phyloP scores from a whole-genome alignment of 2,113 vertebrate species.

The Microtus oregoni region DNA sequence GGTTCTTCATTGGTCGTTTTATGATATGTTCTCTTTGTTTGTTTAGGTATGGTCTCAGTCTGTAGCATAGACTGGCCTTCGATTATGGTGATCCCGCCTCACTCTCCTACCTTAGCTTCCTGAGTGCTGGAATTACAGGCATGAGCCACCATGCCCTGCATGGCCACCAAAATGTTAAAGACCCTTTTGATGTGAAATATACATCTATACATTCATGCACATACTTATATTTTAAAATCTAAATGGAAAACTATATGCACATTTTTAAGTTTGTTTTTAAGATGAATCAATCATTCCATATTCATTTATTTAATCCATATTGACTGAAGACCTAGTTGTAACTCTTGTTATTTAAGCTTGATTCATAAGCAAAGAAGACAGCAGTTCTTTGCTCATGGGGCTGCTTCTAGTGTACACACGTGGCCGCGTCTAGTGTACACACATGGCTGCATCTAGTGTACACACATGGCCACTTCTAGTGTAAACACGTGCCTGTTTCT shows the following conservation, averaged over 20 bases:
- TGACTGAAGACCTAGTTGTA: not conserved
- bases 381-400: not conserved
- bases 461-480: accelerated
- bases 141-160: not conserved
- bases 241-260: not conserved
- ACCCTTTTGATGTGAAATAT: not conserved
- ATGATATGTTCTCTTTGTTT: not conserved
- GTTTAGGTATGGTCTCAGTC: not conserved
- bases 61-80: not conserved
- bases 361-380: not conserved
- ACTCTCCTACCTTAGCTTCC: not conserved
- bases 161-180: not conserved
- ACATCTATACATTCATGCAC: not conserved
- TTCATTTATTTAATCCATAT: not conserved
- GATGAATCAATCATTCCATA: not conserved
- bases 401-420: not conserved
- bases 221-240: not conserved
- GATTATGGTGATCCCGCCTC: not conserved
- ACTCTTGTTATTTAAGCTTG: not conserved
- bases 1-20: not conserved
- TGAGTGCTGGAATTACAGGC: not conserved
- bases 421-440: not conserved
- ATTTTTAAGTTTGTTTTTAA: slow-evolving; percentile 31
- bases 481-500: not conserved
- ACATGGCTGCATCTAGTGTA: not conserved